phyloP scores from a whole-genome alignment of 2,888 invertebrate genomes.

The Tribolium freemani region DNA sequence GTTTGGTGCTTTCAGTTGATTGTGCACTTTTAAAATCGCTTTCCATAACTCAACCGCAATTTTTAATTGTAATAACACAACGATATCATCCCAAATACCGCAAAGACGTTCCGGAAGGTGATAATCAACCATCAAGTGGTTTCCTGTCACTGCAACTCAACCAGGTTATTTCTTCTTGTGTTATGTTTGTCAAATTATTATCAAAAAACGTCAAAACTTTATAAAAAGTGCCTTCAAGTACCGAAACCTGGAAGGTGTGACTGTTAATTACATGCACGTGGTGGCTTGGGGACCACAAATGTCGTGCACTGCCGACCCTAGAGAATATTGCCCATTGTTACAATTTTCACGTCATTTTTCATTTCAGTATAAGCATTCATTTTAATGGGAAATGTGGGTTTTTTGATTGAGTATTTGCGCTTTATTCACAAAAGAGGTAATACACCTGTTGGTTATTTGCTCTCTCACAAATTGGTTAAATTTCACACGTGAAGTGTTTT shows the following conservation, averaged over 20 bases:
- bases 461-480: background rate
- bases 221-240: too few relatives aligned
- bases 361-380: too few relatives aligned
- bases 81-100: background rate
- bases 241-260: background rate
- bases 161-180: background rate
- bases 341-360: background rate
- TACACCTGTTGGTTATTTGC: background rate
- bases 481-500: background rate
- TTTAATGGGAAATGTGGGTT: background rate
- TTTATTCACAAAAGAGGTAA: background rate
- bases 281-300: background rate
- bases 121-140: background rate
- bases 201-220: too few relatives aligned
- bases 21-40: background rate
- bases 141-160: too few relatives aligned
- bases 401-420: background rate
- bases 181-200: background rate
- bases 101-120: background rate
- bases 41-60: background rate
- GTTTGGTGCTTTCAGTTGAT: background rate
- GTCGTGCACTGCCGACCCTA: background rate
- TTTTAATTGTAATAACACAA: background rate
- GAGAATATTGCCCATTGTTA: background rate
- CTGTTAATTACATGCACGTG: background rate